Percentiles rank a stretch among this genome's conserved stretches.
These are phyloP conservation scores for Pelvicachromis taeniatus DNA, from an alignment of 2,113 vertebrate species.

Conservation along the genomic window DNA sequence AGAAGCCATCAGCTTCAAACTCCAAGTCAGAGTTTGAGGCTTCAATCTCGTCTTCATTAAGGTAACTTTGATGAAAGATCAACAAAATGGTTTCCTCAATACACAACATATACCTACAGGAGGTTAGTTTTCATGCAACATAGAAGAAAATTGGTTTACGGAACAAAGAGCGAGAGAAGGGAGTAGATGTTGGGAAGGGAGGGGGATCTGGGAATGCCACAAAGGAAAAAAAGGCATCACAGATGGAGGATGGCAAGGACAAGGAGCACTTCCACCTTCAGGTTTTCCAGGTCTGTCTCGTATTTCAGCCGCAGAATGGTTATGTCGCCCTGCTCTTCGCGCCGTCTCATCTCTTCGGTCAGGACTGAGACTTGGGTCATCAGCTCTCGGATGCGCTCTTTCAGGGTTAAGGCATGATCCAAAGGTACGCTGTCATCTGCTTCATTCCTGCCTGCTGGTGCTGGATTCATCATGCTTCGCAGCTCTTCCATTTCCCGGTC, in stretches of 20 bases:
- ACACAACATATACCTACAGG: constrained; percentile 31
- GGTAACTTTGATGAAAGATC: neutral
- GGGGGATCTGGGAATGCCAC: constrained; percentile 66
- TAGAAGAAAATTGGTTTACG: constrained; percentile 39
- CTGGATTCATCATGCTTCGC: constrained; percentile 22
- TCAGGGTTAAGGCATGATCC: constrained; percentile 7
- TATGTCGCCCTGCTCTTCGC: constrained; percentile 58
- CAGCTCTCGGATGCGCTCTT: constrained; percentile 70
- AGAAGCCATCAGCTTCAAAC: neutral
- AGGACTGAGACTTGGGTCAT: constrained; percentile 65
- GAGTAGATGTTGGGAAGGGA: constrained; percentile 14
- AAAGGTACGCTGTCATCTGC: neutral
- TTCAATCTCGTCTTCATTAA: neutral
- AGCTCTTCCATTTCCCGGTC: constrained; percentile 68
- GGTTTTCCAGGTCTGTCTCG: constrained; percentile 78
- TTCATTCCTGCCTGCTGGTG: neutral
- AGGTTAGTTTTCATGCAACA: constrained; percentile 74
- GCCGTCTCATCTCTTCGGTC: constrained; percentile 69
- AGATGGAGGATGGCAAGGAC: constrained; percentile 69
- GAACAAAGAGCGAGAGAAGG: constrained; percentile 21
- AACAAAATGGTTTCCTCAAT: constrained; percentile 64
- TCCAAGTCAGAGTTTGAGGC: neutral
- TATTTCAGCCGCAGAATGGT: constrained; percentile 75
- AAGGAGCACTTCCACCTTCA: constrained; percentile 79
- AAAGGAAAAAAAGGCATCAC: constrained; percentile 75